Conservation (phyloP, 2,797 vertebrate species). For the Sebastes matsubarae region DNA sequence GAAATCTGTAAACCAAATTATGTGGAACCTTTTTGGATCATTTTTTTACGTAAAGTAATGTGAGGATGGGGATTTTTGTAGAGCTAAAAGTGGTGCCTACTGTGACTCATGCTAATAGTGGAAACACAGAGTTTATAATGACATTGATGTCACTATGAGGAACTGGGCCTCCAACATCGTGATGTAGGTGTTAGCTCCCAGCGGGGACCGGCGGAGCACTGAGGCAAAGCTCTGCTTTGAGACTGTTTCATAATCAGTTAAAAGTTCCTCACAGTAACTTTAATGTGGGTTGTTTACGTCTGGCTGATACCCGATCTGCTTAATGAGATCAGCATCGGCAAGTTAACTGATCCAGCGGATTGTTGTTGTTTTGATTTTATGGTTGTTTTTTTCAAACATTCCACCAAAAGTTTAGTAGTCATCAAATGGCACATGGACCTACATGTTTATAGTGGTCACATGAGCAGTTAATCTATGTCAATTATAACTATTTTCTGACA, state of each 20-base stretch:
- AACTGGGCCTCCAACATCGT: no score
- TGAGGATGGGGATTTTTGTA: background rate
- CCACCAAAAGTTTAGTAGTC: background rate
- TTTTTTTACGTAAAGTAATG: background rate
- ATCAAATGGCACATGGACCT: background rate
- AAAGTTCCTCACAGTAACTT: no score
- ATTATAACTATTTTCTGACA: background rate
- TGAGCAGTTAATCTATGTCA: background rate
- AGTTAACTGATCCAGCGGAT: background rate
- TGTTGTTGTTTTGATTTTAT: background rate
- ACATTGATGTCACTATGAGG: background rate
- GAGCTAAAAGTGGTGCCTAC: background rate
- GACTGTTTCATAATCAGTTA: no score
- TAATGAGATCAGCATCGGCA: background rate
- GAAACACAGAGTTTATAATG: background rate
- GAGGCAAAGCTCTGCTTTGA: no score
- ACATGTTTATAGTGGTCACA: background rate
- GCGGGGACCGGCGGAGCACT: no score
- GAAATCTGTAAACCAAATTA: background rate
- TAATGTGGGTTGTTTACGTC: background rate
- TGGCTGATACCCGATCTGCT: background rate
- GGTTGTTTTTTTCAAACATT: background rate
- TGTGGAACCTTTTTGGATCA: background rate
- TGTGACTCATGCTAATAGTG: background rate
- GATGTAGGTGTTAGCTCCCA: no score